Base-by-base conservation (phyloP, 2,113 vertebrate species). In the Agapornis roseicollis region DNA sequence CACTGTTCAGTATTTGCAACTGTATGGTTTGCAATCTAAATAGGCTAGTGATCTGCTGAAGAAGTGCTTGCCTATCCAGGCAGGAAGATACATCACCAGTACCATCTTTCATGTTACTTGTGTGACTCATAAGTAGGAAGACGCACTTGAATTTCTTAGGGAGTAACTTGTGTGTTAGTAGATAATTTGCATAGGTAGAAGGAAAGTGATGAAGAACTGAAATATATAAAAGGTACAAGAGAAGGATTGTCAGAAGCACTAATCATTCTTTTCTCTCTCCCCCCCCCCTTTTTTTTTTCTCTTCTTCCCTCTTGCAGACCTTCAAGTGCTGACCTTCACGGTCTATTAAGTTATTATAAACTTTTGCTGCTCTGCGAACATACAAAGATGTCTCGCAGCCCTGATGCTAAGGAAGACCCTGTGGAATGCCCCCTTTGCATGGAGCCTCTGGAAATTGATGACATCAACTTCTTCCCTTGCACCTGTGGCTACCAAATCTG, bases 341-440 rank as follows among this genome's bases (percentile, higher is more conserved):
- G 95, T 97, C 96, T 96, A 94, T 97, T 98, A 98, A 98, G 86
- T 98, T 98, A 98, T 98, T 98, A 97, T 96, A 98, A 98, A 98
- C 97, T 97, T 97, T 98, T 98, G 96, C 98, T 98, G 98, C 98
- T 98, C 95, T 98, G 97, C 52, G 94, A 97, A 97, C 97, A 88
- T 61, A 96, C 46, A 97, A 98, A 98, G 94, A 99, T 99, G 99
- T 99, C 99, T 99, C 98, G 99, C 98, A 99, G 99, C 98, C 99
- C 99, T 91, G 99, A 99, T 89, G 98, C 98, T 94, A 99, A 99
- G 97, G 99, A 99, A 98, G 99, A 99, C 97, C 98, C 99, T 97
- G 99, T 99, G 98, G 99, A 99, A 98, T 99, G 99, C 97, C 99
- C 99, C 92, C 98, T 99, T 98, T 99, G 99, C 98, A 99, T 99